Base-by-base conservation (phyloP, 1,140 invertebrate species). In the Contarinia nasturtii region DNA sequence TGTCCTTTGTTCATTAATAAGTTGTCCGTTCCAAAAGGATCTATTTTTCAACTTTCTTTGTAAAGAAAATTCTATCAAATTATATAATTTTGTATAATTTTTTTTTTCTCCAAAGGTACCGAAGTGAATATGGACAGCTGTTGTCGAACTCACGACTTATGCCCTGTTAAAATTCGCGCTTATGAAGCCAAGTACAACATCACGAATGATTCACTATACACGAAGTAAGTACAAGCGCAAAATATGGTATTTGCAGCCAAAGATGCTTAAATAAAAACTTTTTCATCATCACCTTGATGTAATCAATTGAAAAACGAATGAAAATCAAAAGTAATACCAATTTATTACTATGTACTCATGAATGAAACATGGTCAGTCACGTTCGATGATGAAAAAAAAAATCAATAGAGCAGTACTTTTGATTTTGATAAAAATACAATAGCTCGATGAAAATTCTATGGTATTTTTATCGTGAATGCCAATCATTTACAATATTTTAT, bases 71-170 rank as follows among this genome's bases (percentile, higher is more conserved):
- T n/a, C n/a, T 27, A 27, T 27, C 27, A 5, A 27, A 27, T 5
- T 5, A 27, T 27, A 3, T 27, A 5, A 5, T 10, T 27, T 27
- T 27, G 27, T 27, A 27, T n/a, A n/a, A n/a, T 27, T 27, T 27
- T 27, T 27, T 10, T 27, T 5, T 5, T 27, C 27, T 27, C 27
- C 10, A 27, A 5, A 27, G 27, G 86, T 19, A 62, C 68, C 0
- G 75, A 82, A 53, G 65, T 69, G 33, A 65, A 69, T 17, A 73
- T 88, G 47, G 87, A 90, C 63, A 75, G 76, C 52, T 91, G 87
- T 62, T 91, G 87, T 60, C 69, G 87, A 42, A 76, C 75, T 2
- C 87, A 92, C 60, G 86, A 91, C 66, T 70, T 89, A 33, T 74
- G 72, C 50, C 72, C 72, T 71, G 82, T 67, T 70, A 87, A 58